Evolutionary conservation across 2,113 vertebrate genomes (phyloP).

Genomic region (Lagopus leucura): DNA sequence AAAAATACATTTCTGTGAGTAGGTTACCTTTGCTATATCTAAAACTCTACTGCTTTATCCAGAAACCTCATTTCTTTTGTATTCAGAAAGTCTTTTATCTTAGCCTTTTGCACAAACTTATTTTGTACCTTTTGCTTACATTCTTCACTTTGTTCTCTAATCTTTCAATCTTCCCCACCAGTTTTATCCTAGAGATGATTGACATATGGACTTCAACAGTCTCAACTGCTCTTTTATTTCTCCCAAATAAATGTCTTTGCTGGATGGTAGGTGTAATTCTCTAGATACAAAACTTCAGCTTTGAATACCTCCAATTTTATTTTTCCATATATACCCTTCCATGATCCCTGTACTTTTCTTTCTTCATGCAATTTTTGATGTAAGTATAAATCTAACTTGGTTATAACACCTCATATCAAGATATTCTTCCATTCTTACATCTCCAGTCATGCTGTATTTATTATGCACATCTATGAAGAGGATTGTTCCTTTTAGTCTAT

Average conservation of each 20-base stretch:
- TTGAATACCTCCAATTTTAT: constrained; percentile 18
- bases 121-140: constrained; percentile 24
- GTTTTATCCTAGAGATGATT: constrained; percentile 26
- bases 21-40: neutral
- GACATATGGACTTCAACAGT: constrained; percentile 39
- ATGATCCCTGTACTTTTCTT: neutral
- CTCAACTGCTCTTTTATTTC: constrained; percentile 40
- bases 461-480: neutral
- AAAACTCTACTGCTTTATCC: constrained; percentile 19
- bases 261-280: constrained; percentile 27
- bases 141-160: constrained; percentile 31
- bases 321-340: neutral
- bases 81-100: constrained; percentile 33
- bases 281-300: constrained; percentile 16
- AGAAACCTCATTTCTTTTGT: constrained; percentile 16
- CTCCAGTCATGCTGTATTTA: neutral
- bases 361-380: neutral
- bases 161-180: constrained; percentile 35
- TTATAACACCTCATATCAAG: constrained; percentile 10
- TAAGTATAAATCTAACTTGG: neutral
- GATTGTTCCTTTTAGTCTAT: neutral
- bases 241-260: neutral
- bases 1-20: neutral
- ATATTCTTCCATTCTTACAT: neutral
- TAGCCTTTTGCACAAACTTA: neutral